Base-by-base conservation (phyloP, 2,797 vertebrate genomes). In the Microtus agrestis region DNA sequence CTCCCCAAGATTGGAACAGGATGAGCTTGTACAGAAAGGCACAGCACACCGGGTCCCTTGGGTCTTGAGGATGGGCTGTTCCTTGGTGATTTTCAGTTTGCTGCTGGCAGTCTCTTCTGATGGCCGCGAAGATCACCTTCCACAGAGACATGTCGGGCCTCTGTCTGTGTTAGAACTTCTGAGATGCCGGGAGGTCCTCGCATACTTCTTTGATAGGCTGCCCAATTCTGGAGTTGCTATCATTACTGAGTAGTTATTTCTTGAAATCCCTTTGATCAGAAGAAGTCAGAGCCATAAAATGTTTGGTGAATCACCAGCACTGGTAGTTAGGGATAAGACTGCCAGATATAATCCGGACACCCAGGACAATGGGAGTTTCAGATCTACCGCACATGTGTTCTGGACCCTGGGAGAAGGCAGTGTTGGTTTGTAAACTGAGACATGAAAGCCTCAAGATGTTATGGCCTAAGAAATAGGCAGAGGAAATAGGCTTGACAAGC, bases 241-340 rank as follows among this genome's bases (percentile, higher is more conserved):
- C 67, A 46, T 94, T 40, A 81, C 29, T 74, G 87, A 37, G 31
- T 43, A 73, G 81, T 93, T 84, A 94, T 8, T 95, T 84, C n/a
- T 91, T 96, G 76, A 79, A 81, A 84, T 76, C 40, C 19, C 76
- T 95, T 92, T 91, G 87, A 80, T 91, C 59, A 92, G 93, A 96
- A 94, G 67, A 94, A 95, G 84, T 17, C 31, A 43, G 51, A 48
- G 21, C 27, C 84, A 54, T 80, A 59, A 73, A 76, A 59, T 63
- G 2, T 74, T 87, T 59, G 34, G 25, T 89, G 91, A 91, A 48
- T 88, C 34, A 29, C 40, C 91, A 82, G 46, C 67, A 78, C 37
- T 8, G 13, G 17, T n/a, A 9, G 80, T 31, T 79, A 67, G 29
- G 61, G 77, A 74, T 84, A 85, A 87, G 92, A 91, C 10, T 81